Conservation (phyloP, 2,797 vertebrate species). For the Urocyon cinereoargenteus region DNA sequence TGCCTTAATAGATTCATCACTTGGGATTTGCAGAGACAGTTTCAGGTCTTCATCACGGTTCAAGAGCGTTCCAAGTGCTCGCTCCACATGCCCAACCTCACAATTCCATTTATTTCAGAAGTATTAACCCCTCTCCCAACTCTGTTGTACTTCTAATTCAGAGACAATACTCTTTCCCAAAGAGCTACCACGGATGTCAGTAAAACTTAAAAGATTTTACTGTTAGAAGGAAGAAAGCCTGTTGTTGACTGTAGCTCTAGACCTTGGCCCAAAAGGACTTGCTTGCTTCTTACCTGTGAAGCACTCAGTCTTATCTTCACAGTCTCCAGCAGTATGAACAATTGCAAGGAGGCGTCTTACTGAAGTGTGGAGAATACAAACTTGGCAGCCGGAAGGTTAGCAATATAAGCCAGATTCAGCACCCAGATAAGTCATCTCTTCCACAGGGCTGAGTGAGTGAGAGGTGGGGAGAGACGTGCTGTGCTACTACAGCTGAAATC, state of each 20-base stretch:
- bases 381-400: background rate
- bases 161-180: background rate
- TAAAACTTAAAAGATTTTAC: background rate
- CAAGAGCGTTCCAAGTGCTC: background rate
- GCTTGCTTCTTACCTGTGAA: background rate
- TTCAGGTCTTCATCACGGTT: background rate
- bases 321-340: background rate
- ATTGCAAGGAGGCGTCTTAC: background rate
- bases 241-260: background rate
- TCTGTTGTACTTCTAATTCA: background rate
- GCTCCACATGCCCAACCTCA: background rate
- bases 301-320: background rate
- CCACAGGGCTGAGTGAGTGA: background rate
- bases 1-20: background rate
- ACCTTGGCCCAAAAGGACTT: background rate
- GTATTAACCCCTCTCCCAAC: background rate
- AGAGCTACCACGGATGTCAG: background rate
- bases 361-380: background rate
- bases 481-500: background rate
- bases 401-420: background rate
- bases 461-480: background rate
- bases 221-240: background rate
- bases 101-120: background rate
- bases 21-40: background rate
- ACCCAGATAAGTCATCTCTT: background rate